These are phyloP conservation scores for Suillia variegata DNA, from an alignment of 2,888 invertebrate genomes.

Conservation along the genomic window DNA sequence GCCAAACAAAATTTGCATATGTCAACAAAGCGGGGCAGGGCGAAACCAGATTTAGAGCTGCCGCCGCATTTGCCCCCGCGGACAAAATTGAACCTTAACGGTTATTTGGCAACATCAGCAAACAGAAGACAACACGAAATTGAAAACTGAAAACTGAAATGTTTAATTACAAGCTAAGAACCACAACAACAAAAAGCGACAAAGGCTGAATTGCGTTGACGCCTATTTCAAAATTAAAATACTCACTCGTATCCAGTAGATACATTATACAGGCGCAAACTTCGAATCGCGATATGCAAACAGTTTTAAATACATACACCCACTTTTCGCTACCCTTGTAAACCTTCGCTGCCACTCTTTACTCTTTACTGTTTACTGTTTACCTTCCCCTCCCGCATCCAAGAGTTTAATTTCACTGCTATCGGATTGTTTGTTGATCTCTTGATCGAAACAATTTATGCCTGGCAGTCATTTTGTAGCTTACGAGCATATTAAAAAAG, in stretches of 20 bases:
- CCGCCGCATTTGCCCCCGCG: constrained; percentile 16
- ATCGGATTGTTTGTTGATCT: constrained; percentile 37
- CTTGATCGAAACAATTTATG: constrained; percentile 43
- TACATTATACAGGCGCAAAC: too few relatives aligned
- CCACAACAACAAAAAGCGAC: background rate
- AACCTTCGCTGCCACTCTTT: background rate
- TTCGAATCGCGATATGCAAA: background rate
- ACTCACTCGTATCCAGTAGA: background rate
- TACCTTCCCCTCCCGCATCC: constrained; percentile 6
- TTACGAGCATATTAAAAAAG: too few relatives aligned
- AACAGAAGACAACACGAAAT: background rate
- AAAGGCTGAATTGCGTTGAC: background rate
- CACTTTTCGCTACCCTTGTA: background rate
- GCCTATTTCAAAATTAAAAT: background rate
- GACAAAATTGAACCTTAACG: too few relatives aligned
- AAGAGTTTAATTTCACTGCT: background rate
- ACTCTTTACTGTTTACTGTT: too few relatives aligned
- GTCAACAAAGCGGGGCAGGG: background rate
- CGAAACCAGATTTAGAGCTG: constrained; percentile 23
- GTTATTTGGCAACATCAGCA: background rate
- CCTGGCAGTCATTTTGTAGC: constrained; percentile 34
- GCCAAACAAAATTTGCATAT: background rate
- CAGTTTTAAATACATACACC: background rate
- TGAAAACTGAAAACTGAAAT: background rate
- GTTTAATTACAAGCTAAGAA: background rate